Evolutionary conservation across 1,140 invertebrate genomes (phyloP).

Genomic region (Cepaea nemoralis): DNA sequence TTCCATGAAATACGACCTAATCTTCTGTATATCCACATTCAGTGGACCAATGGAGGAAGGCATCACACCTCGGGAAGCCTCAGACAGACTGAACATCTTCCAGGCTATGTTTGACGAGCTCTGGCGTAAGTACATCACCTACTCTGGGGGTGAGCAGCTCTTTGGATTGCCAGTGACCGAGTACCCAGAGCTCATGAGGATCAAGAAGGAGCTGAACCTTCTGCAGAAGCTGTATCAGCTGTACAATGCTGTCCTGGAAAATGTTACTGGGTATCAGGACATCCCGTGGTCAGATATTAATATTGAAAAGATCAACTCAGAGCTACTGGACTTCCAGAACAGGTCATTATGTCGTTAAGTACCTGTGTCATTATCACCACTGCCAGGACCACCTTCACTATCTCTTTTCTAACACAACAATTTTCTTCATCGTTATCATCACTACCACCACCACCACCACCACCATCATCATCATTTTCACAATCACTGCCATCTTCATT

Average conservation of each 20-base stretch:
- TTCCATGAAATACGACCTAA: too few species aligned
- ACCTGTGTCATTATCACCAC: too few species aligned
- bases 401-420: too few species aligned
- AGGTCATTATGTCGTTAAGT: too few species aligned
- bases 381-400: too few species aligned
- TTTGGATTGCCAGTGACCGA: conserved; percentile 92
- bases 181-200: conserved; percentile 91
- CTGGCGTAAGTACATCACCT: conserved; percentile 93
- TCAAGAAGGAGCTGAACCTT: conserved; percentile 92
- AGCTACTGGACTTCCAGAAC: conserved; percentile 97
- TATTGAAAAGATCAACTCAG: conserved; percentile 97
- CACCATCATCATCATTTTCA: too few species aligned
- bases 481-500: too few species aligned
- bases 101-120: conserved; percentile 94
- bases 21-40: conserved; percentile 7
- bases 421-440: too few species aligned
- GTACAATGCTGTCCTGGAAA: conserved; percentile 96
- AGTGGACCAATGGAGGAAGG: conserved; percentile 92
- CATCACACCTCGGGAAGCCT: conserved; percentile 90
- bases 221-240: conserved; percentile 95
- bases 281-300: conserved; percentile 95
- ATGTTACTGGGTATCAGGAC: conserved; percentile 95
- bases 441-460: too few species aligned
- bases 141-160: conserved; percentile 93
- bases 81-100: conserved; percentile 91